Conservation (phyloP, 2,888 invertebrate species). For the Epistrophe eligans region DNA sequence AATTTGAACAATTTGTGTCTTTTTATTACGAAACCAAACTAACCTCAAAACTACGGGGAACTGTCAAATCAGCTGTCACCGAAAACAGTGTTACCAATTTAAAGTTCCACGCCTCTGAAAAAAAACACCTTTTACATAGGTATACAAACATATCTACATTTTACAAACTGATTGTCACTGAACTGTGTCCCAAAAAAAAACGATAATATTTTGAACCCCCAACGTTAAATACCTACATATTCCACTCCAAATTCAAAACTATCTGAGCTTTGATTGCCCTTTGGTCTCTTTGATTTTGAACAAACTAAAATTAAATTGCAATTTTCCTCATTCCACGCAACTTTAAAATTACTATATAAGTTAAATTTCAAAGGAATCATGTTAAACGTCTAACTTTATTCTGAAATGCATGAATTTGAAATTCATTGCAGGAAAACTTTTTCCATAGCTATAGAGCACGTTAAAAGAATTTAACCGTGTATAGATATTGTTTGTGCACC, state of each 20-base stretch:
- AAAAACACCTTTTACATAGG: too few relatives aligned
- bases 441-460: conserved; percentile 19
- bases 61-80: too few relatives aligned
- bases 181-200: too few relatives aligned
- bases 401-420: conserved; percentile 36
- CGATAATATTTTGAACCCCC: neutral
- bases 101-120: too few relatives aligned
- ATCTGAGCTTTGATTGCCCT: neutral
- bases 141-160: too few relatives aligned
- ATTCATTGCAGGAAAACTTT: conserved; percentile 61
- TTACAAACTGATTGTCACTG: too few relatives aligned
- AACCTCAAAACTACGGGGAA: too few relatives aligned
- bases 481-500: conserved; percentile 29
- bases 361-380: conserved; percentile 14
- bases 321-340: neutral
- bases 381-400: conserved; percentile 11
- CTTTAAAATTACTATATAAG: neutral
- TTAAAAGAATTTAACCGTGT: neutral
- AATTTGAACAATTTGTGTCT: too few relatives aligned
- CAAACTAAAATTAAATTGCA: neutral
- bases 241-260: neutral
- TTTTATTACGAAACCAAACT: too few relatives aligned
- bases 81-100: too few relatives aligned
- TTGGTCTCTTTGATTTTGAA: neutral
- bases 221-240: neutral